Evolutionary conservation across 2,113 vertebrate genomes (phyloP).

Genomic region (Dasyprocta punctata): DNA sequence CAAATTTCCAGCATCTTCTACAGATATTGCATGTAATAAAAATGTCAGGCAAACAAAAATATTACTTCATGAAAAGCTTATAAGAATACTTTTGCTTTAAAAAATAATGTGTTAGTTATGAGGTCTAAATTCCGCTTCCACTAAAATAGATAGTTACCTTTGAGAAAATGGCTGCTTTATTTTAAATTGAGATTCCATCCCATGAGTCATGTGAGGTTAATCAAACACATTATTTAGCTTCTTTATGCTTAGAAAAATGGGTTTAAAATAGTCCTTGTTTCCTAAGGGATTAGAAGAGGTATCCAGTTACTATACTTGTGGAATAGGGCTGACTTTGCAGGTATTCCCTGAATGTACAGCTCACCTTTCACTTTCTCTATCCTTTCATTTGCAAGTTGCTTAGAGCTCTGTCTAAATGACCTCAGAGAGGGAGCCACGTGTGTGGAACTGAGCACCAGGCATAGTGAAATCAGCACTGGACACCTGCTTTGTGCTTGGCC

Average conservation of each 20-base stretch:
- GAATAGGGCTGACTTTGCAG: neutral
- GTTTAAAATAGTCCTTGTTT: neutral
- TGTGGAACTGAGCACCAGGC: neutral
- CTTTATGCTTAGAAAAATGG: neutral
- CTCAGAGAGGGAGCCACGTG: neutral
- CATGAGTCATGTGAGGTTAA: neutral
- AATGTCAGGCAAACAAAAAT: neutral
- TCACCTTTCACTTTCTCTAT: neutral
- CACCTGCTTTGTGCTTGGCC: neutral
- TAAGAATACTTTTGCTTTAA: slow-evolving; percentile 21
- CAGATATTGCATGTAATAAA: neutral
- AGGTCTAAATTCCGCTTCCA: neutral
- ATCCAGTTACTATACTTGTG: neutral
- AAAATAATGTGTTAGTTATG: slow-evolving; percentile 5
- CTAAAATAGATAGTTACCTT: neutral
- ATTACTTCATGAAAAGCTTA: neutral
- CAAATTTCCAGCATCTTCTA: neutral
- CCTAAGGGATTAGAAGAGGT: neutral
- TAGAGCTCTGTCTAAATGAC: neutral
- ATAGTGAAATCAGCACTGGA: neutral
- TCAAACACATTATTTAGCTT: neutral
- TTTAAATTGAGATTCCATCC: neutral
- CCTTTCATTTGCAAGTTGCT: neutral
- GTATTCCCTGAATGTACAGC: neutral
- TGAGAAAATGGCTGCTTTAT: neutral